Evolutionary conservation across 2,888 invertebrate species (phyloP).

Genomic region (Apamea crenata): DNA sequence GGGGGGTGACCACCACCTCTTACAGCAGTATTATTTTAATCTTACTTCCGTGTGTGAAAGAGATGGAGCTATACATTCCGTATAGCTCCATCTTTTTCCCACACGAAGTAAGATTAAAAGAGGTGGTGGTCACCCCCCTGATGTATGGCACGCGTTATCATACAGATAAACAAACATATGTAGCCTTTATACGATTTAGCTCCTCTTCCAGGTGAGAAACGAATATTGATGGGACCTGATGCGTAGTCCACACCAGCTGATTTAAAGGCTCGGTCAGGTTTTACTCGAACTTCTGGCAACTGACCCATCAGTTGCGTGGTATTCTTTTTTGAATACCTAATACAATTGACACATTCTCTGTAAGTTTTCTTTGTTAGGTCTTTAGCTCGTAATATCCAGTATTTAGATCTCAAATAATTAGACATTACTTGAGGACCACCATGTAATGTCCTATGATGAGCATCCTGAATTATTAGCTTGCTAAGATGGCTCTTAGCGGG

Average conservation of each 20-base stretch:
- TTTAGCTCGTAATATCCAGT: slow-evolving; percentile 8
- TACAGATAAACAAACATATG: neutral
- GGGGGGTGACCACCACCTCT: no score
- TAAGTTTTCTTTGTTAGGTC: neutral
- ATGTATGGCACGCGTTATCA: neutral
- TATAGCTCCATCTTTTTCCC: no score
- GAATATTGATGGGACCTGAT: slow-evolving; percentile 10
- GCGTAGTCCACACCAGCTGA: slow-evolving; percentile 12
- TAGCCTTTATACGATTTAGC: neutral
- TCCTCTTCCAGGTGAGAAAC: neutral
- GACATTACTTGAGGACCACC: slow-evolving; percentile 14
- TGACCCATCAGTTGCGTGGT: neutral
- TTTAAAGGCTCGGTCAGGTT: neutral
- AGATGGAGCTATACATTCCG: no score
- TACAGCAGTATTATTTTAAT: no score
- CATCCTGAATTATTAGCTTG: slow-evolving; percentile 1
- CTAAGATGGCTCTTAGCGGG: slow-evolving; percentile 2
- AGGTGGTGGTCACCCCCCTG: no score
- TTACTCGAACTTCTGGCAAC: neutral
- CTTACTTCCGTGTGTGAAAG: no score
- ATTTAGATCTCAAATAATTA: slow-evolving; percentile 4
- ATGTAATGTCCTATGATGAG: neutral
- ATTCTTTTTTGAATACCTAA: neutral
- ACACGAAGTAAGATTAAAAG: no score
- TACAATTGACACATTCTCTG: neutral